Evolutionary conservation across 2,797 vertebrate genomes (phyloP).

Genomic region (Labeo calbasu): DNA sequence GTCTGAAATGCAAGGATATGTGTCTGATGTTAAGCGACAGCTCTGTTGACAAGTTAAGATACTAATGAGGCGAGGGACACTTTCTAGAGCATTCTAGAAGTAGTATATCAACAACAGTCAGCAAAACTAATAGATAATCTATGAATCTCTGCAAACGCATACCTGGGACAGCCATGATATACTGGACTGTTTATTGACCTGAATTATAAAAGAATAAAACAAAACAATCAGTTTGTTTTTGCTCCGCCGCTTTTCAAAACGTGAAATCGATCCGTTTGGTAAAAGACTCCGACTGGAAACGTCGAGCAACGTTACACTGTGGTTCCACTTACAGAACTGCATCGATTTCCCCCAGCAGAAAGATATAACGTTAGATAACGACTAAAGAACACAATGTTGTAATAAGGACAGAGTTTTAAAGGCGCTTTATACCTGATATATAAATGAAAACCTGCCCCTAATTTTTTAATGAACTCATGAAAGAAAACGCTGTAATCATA

Average conservation of each 20-base stretch:
- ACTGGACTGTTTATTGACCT: no score
- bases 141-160: background rate
- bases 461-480: background rate
- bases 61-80: background rate
- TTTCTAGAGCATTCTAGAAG: constrained; percentile 5
- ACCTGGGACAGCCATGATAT: constrained; percentile 34
- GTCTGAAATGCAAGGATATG: background rate
- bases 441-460: background rate
- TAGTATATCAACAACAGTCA: background rate
- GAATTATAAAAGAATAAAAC: background rate
- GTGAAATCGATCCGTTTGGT: constrained; percentile 15
- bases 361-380: background rate
- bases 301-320: no score
- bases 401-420: background rate
- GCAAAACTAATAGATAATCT: background rate
- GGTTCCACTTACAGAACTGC: constrained; percentile 4
- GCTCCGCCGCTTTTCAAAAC: constrained; percentile 26
- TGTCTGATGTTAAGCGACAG: background rate
- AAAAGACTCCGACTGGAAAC: constrained; percentile 54
- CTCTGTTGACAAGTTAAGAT: background rate
- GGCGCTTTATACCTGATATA: background rate
- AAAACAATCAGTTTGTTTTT: background rate
- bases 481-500: background rate
- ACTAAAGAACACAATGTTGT: background rate
- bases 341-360: no score